Evolutionary conservation across 2,797 vertebrate species (phyloP), one percentile per base, ranked within the genome.

Genomic region (Onychomys torridus): DNA sequence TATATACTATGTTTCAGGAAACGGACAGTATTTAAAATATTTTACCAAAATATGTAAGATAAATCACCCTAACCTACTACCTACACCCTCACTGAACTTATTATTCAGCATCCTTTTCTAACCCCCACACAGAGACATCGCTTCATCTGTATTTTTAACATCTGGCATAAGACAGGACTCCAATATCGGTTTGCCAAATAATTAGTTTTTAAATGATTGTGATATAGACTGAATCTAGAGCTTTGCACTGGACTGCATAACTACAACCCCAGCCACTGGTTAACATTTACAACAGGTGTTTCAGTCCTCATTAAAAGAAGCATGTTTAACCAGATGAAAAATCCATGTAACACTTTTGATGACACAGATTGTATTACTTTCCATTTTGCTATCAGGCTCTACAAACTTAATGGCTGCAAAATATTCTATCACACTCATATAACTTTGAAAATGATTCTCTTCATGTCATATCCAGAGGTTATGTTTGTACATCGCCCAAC

Each of bases 21-120:
- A 86, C 55, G 29, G 46, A 21, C 14, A 94, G 43, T 29, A 95
- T 71, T 95, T 61, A 86, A 87, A 40, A 92, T 5, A 89, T 82
- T 92, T 94, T 87, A 89, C 95, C 91, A 96, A 95, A 81, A 76
- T 19, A 29, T 84, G 29, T 21, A 59, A 67, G 73, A 77, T 83
- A 78, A 90, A 46, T 82, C 6, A 55, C n/a, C 71, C 21, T 16
- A 92, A 88, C 49, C 90, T 73, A 46, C 2, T 67, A 4, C 19
- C 40, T 49, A 32, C 84, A 23, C 9, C 78, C 75, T 93, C 63
- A 65, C 1, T 79, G 16, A 23, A 75, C 49, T 78, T 52, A 76
- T 19, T 82, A 76, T 11, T 34, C 78, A 76, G 10, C 6, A 37
- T 85, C 76, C 40, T 65, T 77, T 4, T n/a, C 59, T 61, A 11